These are phyloP conservation scores for Leptosomus discolor DNA, from an alignment of 2,113 vertebrate species.

Conservation along the genomic window DNA sequence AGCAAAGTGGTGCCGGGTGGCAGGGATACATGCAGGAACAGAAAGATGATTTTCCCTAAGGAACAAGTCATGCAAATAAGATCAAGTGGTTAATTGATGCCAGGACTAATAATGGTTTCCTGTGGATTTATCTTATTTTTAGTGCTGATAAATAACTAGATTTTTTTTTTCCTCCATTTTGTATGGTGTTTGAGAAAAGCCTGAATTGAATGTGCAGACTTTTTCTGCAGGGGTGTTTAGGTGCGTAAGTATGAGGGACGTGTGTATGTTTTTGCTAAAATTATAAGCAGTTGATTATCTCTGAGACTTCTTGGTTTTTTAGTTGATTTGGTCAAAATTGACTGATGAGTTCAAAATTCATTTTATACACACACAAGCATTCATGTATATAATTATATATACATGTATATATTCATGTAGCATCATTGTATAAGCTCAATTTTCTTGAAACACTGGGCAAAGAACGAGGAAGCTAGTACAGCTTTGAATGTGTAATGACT, in stretches of 20 bases:
- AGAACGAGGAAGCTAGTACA: background rate
- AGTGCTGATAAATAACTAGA: background rate
- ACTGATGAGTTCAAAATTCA: background rate
- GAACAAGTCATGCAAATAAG: background rate
- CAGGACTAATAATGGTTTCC: background rate
- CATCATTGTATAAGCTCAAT: background rate
- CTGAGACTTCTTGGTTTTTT: background rate
- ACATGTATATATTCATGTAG: no score
- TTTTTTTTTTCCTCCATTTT: rapidly evolving
- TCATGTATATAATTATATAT: no score
- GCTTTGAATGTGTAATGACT: background rate
- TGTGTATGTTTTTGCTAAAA: background rate
- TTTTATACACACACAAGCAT: background rate
- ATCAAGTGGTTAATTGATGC: background rate
- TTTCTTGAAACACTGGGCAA: background rate
- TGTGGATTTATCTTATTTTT: background rate
- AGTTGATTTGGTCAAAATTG: background rate
- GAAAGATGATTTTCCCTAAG: background rate
- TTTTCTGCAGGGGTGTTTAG: background rate
- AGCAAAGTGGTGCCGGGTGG: background rate
- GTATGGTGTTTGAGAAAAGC: background rate
- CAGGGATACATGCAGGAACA: background rate
- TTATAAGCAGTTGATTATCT: background rate
- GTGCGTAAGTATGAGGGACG: background rate
- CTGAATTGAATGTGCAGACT: background rate